A percentile compares a stretch with the other conserved stretches of the same genome.
Evolutionary conservation across 1,140 invertebrate species (phyloP).

Genomic region (Radopholus similis): DNA sequence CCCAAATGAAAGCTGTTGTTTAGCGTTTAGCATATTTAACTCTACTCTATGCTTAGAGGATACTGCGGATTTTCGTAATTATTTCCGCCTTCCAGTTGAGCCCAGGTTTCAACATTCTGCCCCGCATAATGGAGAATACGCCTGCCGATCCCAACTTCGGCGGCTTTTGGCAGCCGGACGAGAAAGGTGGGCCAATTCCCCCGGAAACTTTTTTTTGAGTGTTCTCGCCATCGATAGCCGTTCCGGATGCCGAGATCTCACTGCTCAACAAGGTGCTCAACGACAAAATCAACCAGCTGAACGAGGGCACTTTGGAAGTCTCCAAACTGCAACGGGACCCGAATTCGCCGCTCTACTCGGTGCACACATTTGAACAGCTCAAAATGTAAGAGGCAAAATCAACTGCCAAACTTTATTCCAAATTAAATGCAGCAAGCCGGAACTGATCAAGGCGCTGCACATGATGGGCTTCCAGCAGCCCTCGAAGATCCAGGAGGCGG

Average conservation of each 20-base stretch:
- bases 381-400: constrained; percentile 20
- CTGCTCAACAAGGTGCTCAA: constrained; percentile 44
- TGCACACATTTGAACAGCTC: constrained; percentile 43
- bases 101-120: neutral
- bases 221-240: neutral
- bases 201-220: neutral
- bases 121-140: neutral
- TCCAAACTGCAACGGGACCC: constrained; percentile 38
- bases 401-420: constrained; percentile 7
- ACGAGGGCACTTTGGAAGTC: constrained; percentile 38
- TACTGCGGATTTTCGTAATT: no score
- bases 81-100: no score
- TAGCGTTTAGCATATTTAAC: no score
- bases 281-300: constrained; percentile 36
- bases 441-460: constrained; percentile 46
- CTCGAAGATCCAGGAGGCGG: constrained; percentile 95
- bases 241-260: constrained; percentile 34
- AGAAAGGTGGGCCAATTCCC: no score
- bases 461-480: constrained; percentile 93
- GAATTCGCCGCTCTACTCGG: constrained; percentile 45
- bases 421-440: constrained; percentile 36
- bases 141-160: neutral
- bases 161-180: neutral
- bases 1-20: no score
- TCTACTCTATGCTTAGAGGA: no score